These are phyloP conservation scores for Lagopus leucura DNA, from an alignment of 2,113 vertebrate genomes.

Conservation along the genomic window DNA sequence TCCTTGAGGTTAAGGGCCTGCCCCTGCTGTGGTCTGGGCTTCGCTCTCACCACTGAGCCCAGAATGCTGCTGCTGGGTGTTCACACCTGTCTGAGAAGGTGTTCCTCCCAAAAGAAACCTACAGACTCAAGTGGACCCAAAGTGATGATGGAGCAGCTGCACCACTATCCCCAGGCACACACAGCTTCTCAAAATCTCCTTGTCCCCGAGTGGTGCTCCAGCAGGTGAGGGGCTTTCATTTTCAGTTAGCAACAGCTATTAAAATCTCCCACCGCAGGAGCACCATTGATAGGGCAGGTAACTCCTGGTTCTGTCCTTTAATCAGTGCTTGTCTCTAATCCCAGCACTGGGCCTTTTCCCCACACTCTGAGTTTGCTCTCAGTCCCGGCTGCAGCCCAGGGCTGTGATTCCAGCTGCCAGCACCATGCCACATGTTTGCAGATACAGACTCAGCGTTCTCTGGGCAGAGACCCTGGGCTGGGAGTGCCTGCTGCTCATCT, in stretches of 20 bases:
- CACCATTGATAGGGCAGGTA: not conserved
- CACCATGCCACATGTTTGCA: not conserved
- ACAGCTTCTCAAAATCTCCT: not conserved
- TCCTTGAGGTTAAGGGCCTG: not conserved
- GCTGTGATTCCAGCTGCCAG: not conserved
- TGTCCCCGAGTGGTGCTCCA: not conserved
- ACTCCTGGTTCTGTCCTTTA: not conserved
- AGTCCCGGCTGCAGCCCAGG: not conserved
- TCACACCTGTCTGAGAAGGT: not conserved
- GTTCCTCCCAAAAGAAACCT: not conserved
- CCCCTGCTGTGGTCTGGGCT: not conserved
- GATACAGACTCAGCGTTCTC: not conserved
- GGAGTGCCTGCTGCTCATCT: not conserved
- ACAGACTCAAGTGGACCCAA: not conserved
- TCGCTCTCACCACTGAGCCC: fast-evolving
- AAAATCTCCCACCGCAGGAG: not conserved
- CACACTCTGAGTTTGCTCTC: not conserved
- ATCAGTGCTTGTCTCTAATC: not conserved
- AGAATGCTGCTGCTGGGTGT: not conserved
- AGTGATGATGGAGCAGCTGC: not conserved
- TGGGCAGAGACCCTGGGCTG: fast-evolving
- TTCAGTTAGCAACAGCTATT: not conserved
- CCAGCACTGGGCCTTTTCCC: not conserved
- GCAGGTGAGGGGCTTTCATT: not conserved
- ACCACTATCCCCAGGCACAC: not conserved